Conservation (phyloP, 2,888 invertebrate species). For the Adelphocoris suturalis region DNA sequence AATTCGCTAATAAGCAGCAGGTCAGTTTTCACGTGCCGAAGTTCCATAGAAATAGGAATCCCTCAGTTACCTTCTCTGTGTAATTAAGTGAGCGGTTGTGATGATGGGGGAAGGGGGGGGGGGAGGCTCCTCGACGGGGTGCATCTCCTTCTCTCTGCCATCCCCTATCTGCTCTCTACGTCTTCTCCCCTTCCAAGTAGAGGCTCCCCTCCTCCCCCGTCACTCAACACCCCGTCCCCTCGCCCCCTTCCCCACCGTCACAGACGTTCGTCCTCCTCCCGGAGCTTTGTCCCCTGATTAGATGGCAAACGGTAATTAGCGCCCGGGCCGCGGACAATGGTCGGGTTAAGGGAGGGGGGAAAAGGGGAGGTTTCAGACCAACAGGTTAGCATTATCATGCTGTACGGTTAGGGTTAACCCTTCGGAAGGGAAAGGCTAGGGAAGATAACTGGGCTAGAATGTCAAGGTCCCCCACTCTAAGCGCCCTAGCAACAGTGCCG, state of each 20-base stretch:
- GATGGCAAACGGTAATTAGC: slow-evolving; percentile 45
- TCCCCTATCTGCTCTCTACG: too few relatives aligned
- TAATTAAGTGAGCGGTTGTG: too few relatives aligned
- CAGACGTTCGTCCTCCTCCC: neutral
- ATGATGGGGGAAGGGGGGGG: too few relatives aligned
- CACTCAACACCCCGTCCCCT: neutral
- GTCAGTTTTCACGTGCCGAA: too few relatives aligned
- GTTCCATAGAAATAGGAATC: too few relatives aligned
- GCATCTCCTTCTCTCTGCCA: too few relatives aligned
- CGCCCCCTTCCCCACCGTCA: neutral
- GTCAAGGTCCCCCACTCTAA: slow-evolving; percentile 66
- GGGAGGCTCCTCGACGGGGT: too few relatives aligned
- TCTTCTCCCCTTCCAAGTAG: too few relatives aligned
- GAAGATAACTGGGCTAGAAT: slow-evolving; percentile 64
- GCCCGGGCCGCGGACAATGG: neutral
- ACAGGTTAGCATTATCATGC: slow-evolving; percentile 64
- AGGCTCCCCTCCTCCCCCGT: neutral
- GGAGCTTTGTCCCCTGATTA: slow-evolving; percentile 49
- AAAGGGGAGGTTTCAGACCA: slow-evolving; percentile 4
- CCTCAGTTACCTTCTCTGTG: too few relatives aligned
- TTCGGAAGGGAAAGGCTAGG: neutral
- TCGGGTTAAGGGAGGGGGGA: neutral
- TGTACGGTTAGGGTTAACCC: slow-evolving; percentile 44
- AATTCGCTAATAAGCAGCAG: too few relatives aligned
- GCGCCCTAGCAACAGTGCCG: slow-evolving; percentile 64